These are phyloP conservation scores for Cairina moschata DNA, from an alignment of 2,113 vertebrate species.

Conservation along the genomic window DNA sequence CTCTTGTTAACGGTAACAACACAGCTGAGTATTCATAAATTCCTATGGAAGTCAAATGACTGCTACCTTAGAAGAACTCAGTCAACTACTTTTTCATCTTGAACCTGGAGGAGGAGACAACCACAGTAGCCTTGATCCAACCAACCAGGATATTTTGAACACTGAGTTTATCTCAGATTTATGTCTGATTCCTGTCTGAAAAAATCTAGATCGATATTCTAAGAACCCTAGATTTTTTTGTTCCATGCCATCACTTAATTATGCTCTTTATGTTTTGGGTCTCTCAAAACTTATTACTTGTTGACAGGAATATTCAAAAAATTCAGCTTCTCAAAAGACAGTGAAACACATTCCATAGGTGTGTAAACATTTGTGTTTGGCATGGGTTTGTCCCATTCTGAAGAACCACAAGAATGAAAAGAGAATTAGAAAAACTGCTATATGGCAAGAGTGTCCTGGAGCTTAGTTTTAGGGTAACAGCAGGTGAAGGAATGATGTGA, in stretches of 20 bases:
- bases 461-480: not conserved
- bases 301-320: not conserved
- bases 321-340: not conserved
- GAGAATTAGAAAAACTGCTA: not conserved
- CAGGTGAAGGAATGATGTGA: not conserved
- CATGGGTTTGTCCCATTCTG: not conserved
- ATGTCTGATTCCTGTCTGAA: not conserved
- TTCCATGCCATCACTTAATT: not conserved
- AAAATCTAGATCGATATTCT: not conserved
- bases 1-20: constrained; percentile 56
- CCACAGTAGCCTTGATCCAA: not conserved
- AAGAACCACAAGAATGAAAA: not conserved
- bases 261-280: not conserved
- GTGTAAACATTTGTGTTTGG: not conserved
- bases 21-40: constrained; percentile 25
- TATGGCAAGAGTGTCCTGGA: not conserved
- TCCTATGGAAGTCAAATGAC: constrained; percentile 40
- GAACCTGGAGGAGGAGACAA: not conserved
- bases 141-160: not conserved
- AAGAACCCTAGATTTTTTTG: not conserved
- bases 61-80: constrained; percentile 39
- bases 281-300: not conserved
- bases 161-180: not conserved
- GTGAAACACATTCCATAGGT: not conserved
- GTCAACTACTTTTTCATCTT: not conserved